These are phyloP conservation scores for Leptopilina drosophilae DNA, from an alignment of 2,888 invertebrate genomes.

Conservation along the genomic window DNA sequence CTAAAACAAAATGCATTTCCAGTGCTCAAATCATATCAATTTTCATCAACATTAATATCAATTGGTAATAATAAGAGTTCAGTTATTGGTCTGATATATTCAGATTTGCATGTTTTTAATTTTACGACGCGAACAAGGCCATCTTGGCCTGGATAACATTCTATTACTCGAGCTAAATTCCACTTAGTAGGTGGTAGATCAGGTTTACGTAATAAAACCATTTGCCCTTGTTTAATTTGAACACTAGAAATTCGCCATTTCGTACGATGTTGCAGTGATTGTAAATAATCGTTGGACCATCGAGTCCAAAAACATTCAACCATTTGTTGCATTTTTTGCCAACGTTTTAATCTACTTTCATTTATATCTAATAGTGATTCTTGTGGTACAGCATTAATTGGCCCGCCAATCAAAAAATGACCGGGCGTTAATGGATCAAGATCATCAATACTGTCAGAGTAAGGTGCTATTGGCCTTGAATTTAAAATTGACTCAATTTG, in stretches of 20 bases:
- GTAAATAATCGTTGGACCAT: constrained; percentile 1
- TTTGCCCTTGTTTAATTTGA: background rate
- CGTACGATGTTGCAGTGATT: background rate
- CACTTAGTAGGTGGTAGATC: background rate
- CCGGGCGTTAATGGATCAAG: background rate
- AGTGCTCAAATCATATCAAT: too few relatives aligned
- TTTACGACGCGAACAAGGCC: background rate
- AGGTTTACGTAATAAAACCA: background rate
- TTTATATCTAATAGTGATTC: background rate
- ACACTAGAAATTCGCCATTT: background rate
- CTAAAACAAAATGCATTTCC: too few relatives aligned
- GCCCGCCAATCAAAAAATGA: background rate
- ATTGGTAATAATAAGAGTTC: background rate
- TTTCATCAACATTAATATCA: too few relatives aligned
- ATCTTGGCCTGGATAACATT: background rate
- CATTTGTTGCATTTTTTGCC: background rate
- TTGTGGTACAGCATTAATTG: background rate
- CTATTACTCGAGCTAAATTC: background rate
- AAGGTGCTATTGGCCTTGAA: background rate
- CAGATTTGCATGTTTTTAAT: constrained; percentile 46
- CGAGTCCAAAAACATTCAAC: background rate
- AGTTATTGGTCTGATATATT: constrained; percentile 49
- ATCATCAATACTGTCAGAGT: background rate
- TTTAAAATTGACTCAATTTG: background rate
- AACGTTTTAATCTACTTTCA: background rate